phyloP scores from a whole-genome alignment of 2,888 invertebrate genomes.

The Drosophila ezoana region DNA sequence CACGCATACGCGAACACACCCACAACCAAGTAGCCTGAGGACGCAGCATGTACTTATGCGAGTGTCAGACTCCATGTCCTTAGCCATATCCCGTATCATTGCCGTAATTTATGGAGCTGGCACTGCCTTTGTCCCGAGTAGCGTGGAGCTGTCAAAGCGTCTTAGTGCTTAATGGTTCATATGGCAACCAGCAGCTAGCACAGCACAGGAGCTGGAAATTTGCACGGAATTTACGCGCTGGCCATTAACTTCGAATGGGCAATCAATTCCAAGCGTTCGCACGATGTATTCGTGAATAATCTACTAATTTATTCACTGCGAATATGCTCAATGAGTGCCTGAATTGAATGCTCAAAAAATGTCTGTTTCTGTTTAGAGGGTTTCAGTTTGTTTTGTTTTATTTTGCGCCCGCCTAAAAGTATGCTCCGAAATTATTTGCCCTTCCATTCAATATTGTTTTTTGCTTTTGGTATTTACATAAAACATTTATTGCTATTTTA shows the following conservation, averaged over 20 bases:
- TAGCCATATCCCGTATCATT: slow-evolving; percentile 10
- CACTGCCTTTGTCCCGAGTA: slow-evolving; percentile 5
- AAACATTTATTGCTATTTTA: slow-evolving; percentile 37
- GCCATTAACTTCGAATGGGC: slow-evolving; percentile 51
- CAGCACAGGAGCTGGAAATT: background rate
- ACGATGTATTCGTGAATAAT: background rate
- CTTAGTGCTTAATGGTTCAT: slow-evolving; percentile 52
- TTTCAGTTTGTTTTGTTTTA: background rate
- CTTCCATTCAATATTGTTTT: slow-evolving; percentile 2
- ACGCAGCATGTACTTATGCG: background rate
- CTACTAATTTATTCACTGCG: background rate
- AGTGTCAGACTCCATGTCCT: background rate
- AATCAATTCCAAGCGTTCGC: slow-evolving; percentile 18
- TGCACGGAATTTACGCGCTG: slow-evolving; percentile 25
- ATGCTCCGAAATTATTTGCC: slow-evolving; percentile 3
- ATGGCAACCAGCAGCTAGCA: background rate
- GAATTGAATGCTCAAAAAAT: no score
- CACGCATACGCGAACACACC: background rate
- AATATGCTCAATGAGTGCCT: background rate
- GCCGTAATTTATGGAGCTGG: slow-evolving; percentile 42
- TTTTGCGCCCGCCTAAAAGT: slow-evolving; percentile 20
- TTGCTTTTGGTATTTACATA: slow-evolving; percentile 28
- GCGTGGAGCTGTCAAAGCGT: slow-evolving; percentile 11
- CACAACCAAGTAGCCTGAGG: background rate
- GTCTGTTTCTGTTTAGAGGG: background rate